Evolutionary conservation across 2,888 invertebrate species (phyloP).

Genomic region (Clivina fossor): DNA sequence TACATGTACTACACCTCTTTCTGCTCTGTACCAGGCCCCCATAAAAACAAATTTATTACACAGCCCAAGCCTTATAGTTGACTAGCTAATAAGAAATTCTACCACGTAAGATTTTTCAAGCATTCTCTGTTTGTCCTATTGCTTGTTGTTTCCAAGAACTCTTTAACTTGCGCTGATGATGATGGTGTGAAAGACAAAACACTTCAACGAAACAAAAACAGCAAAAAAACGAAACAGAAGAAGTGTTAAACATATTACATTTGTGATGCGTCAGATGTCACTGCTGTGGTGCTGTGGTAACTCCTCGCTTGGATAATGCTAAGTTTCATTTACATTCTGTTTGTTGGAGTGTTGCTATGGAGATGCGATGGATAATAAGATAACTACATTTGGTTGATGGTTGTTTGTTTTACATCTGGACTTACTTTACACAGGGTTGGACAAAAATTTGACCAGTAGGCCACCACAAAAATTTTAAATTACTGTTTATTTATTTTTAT

Average conservation of each 20-base stretch:
- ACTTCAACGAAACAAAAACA: background rate
- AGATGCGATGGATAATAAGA: no score
- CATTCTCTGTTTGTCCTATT: slow-evolving; percentile 2
- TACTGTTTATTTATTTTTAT: no score
- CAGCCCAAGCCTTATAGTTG: slow-evolving; percentile 7
- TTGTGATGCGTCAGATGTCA: slow-evolving; percentile 14
- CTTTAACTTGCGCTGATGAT: background rate
- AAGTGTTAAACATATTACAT: slow-evolving; percentile 22
- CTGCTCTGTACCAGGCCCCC: background rate
- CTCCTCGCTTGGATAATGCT: no score
- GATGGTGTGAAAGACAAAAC: slow-evolving; percentile 23
- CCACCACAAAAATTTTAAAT: no score
- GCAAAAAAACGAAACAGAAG: background rate
- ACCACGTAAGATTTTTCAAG: slow-evolving; percentile 11
- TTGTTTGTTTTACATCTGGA: no score
- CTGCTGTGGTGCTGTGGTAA: no score
- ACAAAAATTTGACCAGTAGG: no score
- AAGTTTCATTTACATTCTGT: no score
- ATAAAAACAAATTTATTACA: slow-evolving; percentile 22
- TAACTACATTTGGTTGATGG: no score
- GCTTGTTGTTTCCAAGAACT: slow-evolving; percentile 10
- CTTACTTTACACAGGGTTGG: no score
- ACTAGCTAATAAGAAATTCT: slow-evolving; percentile 28
- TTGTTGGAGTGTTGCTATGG: no score
- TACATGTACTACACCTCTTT: no score